Conservation (phyloP, 2,797 vertebrate genomes). For the Pseudochromis fuscus region DNA sequence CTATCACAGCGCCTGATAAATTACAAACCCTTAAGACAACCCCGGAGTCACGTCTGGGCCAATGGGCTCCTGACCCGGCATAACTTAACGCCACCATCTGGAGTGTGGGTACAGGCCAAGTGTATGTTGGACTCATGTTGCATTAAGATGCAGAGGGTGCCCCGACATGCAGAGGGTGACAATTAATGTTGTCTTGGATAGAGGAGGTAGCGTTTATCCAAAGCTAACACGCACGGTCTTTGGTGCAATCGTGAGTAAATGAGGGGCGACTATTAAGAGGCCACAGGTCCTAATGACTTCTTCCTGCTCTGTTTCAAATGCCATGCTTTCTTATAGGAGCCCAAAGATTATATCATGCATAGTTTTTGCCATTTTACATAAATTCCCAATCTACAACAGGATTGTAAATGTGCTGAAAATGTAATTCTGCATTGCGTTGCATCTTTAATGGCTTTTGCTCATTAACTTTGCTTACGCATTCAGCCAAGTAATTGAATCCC, state of each 20-base stretch:
- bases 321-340: neutral
- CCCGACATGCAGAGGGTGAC: too few relatives aligned
- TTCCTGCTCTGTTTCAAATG: neutral
- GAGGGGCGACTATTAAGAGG: slow-evolving; percentile 10
- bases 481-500: slow-evolving; percentile 66
- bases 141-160: slow-evolving; percentile 42
- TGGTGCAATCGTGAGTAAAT: slow-evolving; percentile 44
- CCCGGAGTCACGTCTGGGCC: slow-evolving; percentile 24
- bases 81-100: slow-evolving; percentile 52
- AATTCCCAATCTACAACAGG: neutral
- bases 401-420: slow-evolving; percentile 44
- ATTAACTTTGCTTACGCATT: slow-evolving; percentile 62
- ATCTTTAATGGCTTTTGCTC: slow-evolving; percentile 48
- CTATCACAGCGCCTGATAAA: slow-evolving; percentile 57
- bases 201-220: slow-evolving; percentile 21
- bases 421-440: slow-evolving; percentile 33
- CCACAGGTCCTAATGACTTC: slow-evolving; percentile 11
- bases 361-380: slow-evolving; percentile 8
- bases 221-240: slow-evolving; percentile 16
- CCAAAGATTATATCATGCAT: neutral
- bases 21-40: slow-evolving; percentile 43
- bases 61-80: slow-evolving; percentile 33
- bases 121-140: slow-evolving; percentile 15
- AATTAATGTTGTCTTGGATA: neutral
- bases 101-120: neutral